A percentile compares a stretch with the other conserved stretches of the same genome.
Conservation (phyloP, 2,113 vertebrate genomes). For the Thunnus thynnus region DNA sequence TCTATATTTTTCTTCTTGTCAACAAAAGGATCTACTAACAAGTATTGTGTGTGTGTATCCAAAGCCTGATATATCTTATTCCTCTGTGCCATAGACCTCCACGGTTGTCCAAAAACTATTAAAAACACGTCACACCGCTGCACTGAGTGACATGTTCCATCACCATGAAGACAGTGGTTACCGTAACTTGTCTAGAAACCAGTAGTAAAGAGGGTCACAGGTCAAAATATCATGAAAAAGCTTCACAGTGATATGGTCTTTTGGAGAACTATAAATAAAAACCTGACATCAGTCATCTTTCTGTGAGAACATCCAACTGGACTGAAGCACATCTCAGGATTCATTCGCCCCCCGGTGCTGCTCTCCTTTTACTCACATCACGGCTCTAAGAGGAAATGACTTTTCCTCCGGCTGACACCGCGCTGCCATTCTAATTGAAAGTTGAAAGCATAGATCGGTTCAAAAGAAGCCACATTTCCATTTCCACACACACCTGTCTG, state of each 20-base stretch:
- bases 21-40: too few relatives aligned
- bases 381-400: constrained; percentile 33
- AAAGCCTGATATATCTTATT: too few relatives aligned
- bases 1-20: too few relatives aligned
- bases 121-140: too few relatives aligned
- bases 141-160: too few relatives aligned
- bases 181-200: too few relatives aligned
- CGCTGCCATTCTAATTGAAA: constrained; percentile 43
- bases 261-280: neutral
- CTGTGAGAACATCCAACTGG: neutral
- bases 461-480: constrained; percentile 34
- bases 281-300: neutral
- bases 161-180: too few relatives aligned
- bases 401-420: constrained; percentile 40
- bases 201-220: too few relatives aligned
- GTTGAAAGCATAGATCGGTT: constrained; percentile 46
- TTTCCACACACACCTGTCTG: constrained; percentile 24
- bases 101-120: too few relatives aligned
- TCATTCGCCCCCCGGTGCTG: neutral
- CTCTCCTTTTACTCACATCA: constrained; percentile 15
- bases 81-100: too few relatives aligned
- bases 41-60: too few relatives aligned
- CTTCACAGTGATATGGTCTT: too few relatives aligned
- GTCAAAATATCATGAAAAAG: neutral
- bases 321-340: neutral